A percentile compares a stretch with the other conserved stretches of the same genome.
Evolutionary conservation across 2,113 vertebrate species (phyloP).

Genomic region (Origma solitaria): DNA sequence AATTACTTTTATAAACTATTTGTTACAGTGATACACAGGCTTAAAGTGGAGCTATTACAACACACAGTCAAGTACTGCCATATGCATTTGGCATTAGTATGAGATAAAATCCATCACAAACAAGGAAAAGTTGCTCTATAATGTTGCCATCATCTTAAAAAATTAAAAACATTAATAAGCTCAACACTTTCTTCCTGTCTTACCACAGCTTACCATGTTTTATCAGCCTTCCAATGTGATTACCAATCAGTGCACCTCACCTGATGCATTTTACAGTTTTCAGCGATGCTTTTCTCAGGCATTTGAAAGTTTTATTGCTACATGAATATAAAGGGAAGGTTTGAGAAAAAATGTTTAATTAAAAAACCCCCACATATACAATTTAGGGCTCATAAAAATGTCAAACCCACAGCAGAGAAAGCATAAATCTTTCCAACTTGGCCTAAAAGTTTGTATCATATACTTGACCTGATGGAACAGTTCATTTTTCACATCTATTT

Average conservation of each 20-base stretch:
- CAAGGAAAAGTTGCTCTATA: not conserved
- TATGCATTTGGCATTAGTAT: not conserved
- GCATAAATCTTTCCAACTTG: not conserved
- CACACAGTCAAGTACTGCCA: not conserved
- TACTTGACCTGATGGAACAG: not conserved
- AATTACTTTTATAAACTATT: not conserved
- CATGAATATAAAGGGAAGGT: not conserved
- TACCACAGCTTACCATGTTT: not conserved
- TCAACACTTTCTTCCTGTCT: not conserved
- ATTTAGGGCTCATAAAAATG: conserved; percentile 17
- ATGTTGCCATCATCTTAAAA: not conserved
- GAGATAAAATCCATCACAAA: not conserved
- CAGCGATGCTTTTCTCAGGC: not conserved
- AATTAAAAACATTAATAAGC: not conserved
- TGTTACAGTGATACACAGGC: not conserved
- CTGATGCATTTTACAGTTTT: not conserved
- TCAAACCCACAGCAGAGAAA: not conserved
- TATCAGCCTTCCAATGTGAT: not conserved
- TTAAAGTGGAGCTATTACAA: not conserved
- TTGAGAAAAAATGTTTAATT: conserved; percentile 35
- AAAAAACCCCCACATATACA: not conserved
- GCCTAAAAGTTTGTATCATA: not conserved
- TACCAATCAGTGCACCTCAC: not conserved
- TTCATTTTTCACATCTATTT: conserved; percentile 9
- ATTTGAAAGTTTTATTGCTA: not conserved